Base-by-base conservation (phyloP, 2,113 vertebrate genomes). In the Corythornis vintsioides region DNA sequence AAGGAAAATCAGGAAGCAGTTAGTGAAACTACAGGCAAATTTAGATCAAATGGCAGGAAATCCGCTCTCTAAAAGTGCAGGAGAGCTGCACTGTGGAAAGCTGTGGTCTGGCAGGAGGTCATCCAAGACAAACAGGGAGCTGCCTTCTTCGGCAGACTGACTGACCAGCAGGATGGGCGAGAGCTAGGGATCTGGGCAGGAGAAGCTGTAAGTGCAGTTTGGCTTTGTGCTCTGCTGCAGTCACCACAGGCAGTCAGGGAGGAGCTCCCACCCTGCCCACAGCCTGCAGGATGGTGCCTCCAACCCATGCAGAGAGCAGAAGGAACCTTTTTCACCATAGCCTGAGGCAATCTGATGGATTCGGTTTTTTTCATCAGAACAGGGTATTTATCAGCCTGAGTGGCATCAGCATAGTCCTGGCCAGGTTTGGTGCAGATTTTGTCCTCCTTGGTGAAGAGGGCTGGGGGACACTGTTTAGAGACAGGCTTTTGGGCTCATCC, bases 31-130 rank as follows among this genome's bases (percentile, higher is more conserved):
- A 50, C 3, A 1, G 75, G 78, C 53, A 64, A 87, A 89, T 82
- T 87, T 43, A 85, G 94, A 95, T 92, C 87, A 93, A 96, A 93
- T 3, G 3, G 64, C 92, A 94, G 94, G 91, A 96, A 96, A 88
- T 87, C 60, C 6, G 0, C 89, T 63, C 74, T 70, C 1, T 0
- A 6, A 59, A 91, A 55, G 67, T 2, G 6, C 45, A 26, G 67
- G 40, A 76, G 59, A 67, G 78, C 63, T 1, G 0, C 3, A 8
- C 81, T 52, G 55, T 56, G 94, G 63, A 91, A 89, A 74, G n/a
- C 87, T 29, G 60, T 82, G 56, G 55, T 53, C 56, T 6, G 28
- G 71, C 75, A 86, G 78, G 43, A 89, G 84, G 89, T 88, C 91
- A 77, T 93, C 91, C 95, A 94, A 96, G 60, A 94, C 59, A 94